Base-by-base conservation (phyloP, 2,113 vertebrate genomes). In the pig (Sus scrofa) region DNA sequence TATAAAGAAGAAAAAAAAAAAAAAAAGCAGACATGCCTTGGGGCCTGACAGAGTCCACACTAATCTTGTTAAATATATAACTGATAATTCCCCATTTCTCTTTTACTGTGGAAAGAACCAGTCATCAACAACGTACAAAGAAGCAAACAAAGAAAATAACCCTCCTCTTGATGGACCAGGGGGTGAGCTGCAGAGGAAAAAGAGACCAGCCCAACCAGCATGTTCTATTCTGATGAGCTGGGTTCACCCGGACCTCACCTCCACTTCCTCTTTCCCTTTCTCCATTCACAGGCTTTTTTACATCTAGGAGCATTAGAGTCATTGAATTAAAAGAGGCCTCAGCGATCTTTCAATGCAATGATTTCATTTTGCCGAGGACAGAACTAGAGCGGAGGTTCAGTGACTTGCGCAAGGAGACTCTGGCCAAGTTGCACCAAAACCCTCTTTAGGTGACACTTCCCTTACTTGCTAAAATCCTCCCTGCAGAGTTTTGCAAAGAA, bases 191-290 rank as follows among this genome's bases (percentile, higher is more conserved):
- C 37, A 63, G 50, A 89, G 75, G 50, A 74, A 94, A 37, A 37
- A 30, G 39, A 84, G 62, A 74, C 85, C 87, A 90, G 54, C 19
- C 75, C 65, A 87, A 22, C 54, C 32, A 88, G 58, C 89, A 70
- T 30, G 9, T 54, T 90, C 50, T 84, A 5, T 37, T 60, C 50
- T 71, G 75, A 68, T 16, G 65, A 12, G 24, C 58, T 39, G 58
- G 50, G 20, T 62, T 77, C 70, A 82, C 26, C 60, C 50, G 71
- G 4, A 6, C 71, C 24, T 24, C 77, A 71, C 15, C 34, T 84
- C 52, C 34, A 82, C 71, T 96, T 97, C 95, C 92, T 88, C 86
- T 89, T 94, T 92, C 91, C 13, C 26, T 91, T 96, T 96, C 67
- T 82, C 27, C 6, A 60, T 92, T 92, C 81, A 83, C 30, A 92